Evolutionary conservation across 2,113 vertebrate species (phyloP).

Genomic region (Chlorodrepanis virens): DNA sequence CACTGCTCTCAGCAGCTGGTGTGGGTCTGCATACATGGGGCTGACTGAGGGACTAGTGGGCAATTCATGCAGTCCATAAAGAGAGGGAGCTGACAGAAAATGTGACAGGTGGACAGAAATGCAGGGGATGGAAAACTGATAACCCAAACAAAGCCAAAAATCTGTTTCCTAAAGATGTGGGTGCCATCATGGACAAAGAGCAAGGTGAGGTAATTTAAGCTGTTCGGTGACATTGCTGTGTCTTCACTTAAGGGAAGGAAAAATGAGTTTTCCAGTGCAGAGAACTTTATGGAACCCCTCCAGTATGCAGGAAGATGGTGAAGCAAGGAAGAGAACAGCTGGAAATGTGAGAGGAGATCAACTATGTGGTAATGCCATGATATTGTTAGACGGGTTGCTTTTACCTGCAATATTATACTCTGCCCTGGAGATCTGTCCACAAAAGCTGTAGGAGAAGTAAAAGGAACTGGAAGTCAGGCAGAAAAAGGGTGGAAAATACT

Average conservation of each 20-base stretch:
- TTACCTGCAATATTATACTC: neutral
- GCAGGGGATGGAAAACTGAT: neutral
- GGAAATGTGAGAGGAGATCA: neutral
- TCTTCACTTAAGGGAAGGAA: neutral
- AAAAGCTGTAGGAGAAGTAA: neutral
- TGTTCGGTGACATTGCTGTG: neutral
- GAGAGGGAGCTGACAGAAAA: neutral
- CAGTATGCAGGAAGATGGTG: neutral
- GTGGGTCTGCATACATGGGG: rapidly evolving
- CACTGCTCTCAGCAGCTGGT: neutral
- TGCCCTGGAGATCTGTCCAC: neutral
- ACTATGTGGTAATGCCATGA: neutral
- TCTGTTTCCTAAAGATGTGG: neutral
- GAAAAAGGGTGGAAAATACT: neutral
- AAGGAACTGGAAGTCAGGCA: neutral
- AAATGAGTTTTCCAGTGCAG: neutral
- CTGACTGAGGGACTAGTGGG: neutral
- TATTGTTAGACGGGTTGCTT: neutral
- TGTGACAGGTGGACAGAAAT: neutral
- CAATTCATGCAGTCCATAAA: neutral
- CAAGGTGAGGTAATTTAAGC: neutral
- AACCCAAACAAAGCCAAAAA: neutral
- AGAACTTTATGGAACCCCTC: neutral
- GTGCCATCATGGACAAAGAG: neutral
- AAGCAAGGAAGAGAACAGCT: neutral